Evolutionary conservation across 2,888 invertebrate species (phyloP), one percentile per base, ranked within the genome.

Genomic region (Trissonchulus latispiculum): DNA sequence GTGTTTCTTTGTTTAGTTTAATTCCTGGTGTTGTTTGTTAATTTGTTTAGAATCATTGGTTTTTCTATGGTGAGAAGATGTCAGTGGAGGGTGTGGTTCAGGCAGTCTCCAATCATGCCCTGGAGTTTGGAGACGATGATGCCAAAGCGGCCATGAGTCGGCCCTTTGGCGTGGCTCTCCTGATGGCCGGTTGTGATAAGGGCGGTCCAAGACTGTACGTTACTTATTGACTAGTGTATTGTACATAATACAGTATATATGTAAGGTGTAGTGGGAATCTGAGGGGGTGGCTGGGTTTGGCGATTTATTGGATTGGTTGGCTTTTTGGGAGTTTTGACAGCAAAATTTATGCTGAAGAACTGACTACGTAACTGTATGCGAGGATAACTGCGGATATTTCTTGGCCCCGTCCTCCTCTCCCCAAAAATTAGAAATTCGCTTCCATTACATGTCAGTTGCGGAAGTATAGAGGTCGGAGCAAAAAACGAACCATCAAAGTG

Each of bases 81-180:
- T 90, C 89, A 1, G 92, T 97, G 1, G 99, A 99, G 85, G 96
- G 95, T 3, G 94, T 96, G 78, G 95, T 97, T 0, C 96, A 97
- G 84, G 94, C 97, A 1, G 97, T 99, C 0, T 96, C 97, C 62
- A 96, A 97, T 84, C 86, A 99, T 79, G 97, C 99, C n/a, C 93
- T 99, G 81, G 94, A 95, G 83, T 99, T 99, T 86, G 97, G 99
- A 18, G 99, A 99, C 84, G 95, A 95, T 77, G 95, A 96, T 82
- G 92, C 92, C 80, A 94, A 95, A 84, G 85, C 85, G 36, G 85
- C 86, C 74, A 87, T 87, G 87, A 95, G 95, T 73, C 89, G 99
- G 75, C 99, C 99, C 1, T 99, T 99, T 86, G 99, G 99, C 76
- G 99, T 99, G 29, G 99, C 99, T 31, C 91, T 99, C 83, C 87